Conservation (phyloP, 2,888 invertebrate species). For the Plebejus argus region DNA sequence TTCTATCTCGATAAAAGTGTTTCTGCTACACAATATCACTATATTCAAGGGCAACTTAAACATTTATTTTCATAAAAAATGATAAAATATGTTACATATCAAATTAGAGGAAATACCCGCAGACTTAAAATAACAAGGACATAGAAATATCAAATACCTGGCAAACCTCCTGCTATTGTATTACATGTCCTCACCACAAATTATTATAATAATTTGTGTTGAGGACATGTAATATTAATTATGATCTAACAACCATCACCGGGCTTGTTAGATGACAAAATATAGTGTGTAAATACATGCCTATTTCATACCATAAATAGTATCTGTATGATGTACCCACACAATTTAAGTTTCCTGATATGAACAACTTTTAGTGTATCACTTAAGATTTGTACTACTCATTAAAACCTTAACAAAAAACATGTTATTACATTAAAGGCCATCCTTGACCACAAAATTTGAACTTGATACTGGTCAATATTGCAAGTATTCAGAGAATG, state of each 20-base stretch:
- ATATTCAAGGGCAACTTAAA: neutral
- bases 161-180: neutral
- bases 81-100: neutral
- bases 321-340: neutral
- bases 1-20: constrained; percentile 16
- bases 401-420: neutral
- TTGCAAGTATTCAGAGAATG: neutral
- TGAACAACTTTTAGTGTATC: neutral
- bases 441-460: constrained; percentile 13
- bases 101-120: neutral
- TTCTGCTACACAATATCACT: neutral
- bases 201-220: neutral
- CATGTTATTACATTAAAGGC: neutral
- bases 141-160: neutral
- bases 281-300: neutral
- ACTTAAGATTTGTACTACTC: constrained; percentile 20
- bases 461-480: constrained; percentile 7
- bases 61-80: neutral
- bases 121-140: constrained; percentile 12
- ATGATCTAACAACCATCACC: too few relatives aligned
- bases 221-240: too few relatives aligned
- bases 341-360: neutral
- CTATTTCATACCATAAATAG: neutral
- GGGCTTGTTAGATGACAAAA: neutral
- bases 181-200: neutral